A percentile compares a stretch with the other conserved stretches of the same genome.
Conservation (phyloP, 1,140 invertebrate genomes). For the Drosophila santomea region DNA sequence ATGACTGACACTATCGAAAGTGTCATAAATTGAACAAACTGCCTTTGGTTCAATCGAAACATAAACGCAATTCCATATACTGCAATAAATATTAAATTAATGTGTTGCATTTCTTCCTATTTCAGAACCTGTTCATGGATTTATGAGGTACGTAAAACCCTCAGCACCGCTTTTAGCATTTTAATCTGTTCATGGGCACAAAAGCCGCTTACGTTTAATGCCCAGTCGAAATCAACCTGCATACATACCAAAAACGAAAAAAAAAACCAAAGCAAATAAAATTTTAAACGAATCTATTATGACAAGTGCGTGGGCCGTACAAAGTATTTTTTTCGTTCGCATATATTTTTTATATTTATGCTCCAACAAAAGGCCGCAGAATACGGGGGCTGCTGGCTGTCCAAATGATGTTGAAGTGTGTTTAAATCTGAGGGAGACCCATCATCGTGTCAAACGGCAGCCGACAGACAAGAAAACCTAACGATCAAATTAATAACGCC, state of each 20-base stretch:
- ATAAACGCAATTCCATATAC: constrained; percentile 13
- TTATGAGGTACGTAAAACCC: constrained; percentile 72
- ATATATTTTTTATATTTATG: constrained; percentile 20
- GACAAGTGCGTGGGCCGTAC: constrained; percentile 75
- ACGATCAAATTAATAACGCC: constrained; percentile 63
- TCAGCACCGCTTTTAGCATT: constrained; percentile 38
- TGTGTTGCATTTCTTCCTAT: constrained; percentile 9
- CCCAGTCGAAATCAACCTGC: constrained; percentile 54
- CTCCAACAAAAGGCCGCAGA: constrained; percentile 30
- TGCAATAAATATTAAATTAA: constrained; percentile 17
- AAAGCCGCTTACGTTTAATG: constrained; percentile 67
- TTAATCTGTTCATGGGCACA: constrained; percentile 56
- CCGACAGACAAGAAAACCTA: constrained; percentile 55
- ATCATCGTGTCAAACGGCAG: constrained; percentile 79
- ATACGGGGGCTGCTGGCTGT: constrained; percentile 56
- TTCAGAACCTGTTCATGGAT: constrained; percentile 72
- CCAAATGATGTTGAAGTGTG: constrained; percentile 55
- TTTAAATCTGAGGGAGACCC: constrained; percentile 39
- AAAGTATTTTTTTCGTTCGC: constrained; percentile 35
- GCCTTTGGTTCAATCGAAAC: background rate
- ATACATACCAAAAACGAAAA: constrained; percentile 35
- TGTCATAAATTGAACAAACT: background rate
- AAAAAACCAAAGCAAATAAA: constrained; percentile 52
- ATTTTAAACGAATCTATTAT: constrained; percentile 79
- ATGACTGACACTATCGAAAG: background rate